Base-by-base conservation (phyloP, 2,113 vertebrate species). In the Periophthalmus modestus region DNA sequence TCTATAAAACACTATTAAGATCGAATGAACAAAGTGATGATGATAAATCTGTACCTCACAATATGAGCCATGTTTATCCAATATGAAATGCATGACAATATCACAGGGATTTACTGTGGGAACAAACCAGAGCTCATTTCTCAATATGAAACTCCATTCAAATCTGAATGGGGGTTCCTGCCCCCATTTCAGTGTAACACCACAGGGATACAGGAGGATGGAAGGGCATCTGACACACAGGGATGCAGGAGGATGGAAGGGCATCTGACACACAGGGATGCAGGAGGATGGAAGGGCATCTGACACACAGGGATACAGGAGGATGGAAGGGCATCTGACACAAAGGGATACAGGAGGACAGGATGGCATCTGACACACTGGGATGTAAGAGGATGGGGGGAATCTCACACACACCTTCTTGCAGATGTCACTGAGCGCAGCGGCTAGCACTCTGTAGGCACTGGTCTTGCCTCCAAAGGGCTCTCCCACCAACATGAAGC, bases 401-500 rank as follows among this genome's bases (percentile, higher is more conserved):
- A 28, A 21, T 28, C 58, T 1, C 18, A 1, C 14, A 14, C 65
- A 6, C 79, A 96, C 96, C 94, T 96, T 95, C 71, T 95, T 86
- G 80, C 85, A 95, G 47, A 96, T 69, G 55, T 97, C 95, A 28
- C 85, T 85, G 55, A 96, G 81, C 0, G 96, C 95, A 65, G 92
- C 92, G 34, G 96, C 94, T 79, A 97, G 90, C 68, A 97, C 94
- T 0, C 94, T 93, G 62, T 96, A 98, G 0, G 96, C 95, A n/a
- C 90, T 90, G 1, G 96, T 96, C 87, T 97, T 98, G 23, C 95
- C 96, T 62, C 95, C 96, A 71, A 96, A 97, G 0, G 96, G 95
- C 70, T 98, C 96, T 19, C 96, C 96, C 67, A 97, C 96, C 71
- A 97, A 88, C 96, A 97, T 98, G 87, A 98, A 97, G 62, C 96